Evolutionary conservation across 2,888 invertebrate genomes (phyloP).

Genomic region (Conus canariensis): DNA sequence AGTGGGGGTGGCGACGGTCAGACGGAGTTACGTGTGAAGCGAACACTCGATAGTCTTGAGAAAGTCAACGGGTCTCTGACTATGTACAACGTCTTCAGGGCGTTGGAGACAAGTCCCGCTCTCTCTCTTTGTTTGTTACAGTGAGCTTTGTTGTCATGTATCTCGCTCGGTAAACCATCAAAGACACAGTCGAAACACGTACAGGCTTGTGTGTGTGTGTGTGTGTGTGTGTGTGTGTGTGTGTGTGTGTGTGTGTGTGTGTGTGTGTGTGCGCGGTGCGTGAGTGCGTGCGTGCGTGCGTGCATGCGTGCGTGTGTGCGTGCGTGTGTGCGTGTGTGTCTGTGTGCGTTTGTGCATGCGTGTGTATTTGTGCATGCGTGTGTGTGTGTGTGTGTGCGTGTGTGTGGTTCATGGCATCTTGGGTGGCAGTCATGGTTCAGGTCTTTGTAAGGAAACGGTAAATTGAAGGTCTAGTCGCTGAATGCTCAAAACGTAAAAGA

Average conservation of each 20-base stretch:
- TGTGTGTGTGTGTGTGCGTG: conserved; percentile 7
- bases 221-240: conserved; percentile 3
- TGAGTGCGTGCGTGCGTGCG: not conserved
- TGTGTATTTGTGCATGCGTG: not conserved
- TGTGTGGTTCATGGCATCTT: not conserved
- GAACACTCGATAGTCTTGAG: not conserved
- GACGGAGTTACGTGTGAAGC: not conserved
- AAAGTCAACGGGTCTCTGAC: not conserved
- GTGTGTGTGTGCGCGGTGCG: not conserved
- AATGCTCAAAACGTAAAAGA: too few relatives aligned
- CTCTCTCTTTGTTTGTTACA: too few relatives aligned
- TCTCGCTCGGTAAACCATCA: too few relatives aligned
- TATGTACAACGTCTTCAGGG: too few relatives aligned
- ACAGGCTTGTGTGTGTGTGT: too few relatives aligned
- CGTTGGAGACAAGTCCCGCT: too few relatives aligned
- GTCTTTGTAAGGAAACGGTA: too few relatives aligned
- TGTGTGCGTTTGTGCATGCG: not conserved
- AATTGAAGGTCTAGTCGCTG: too few relatives aligned
- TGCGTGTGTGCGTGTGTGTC: not conserved
- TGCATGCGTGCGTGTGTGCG: not conserved
- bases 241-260: conserved; percentile 10
- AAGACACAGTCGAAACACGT: too few relatives aligned
- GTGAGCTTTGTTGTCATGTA: too few relatives aligned
- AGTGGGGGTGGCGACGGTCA: not conserved
- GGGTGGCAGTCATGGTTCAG: too few relatives aligned